Conservation (phyloP, 2,797 vertebrate genomes). For the Pangasius mekongensis region DNA sequence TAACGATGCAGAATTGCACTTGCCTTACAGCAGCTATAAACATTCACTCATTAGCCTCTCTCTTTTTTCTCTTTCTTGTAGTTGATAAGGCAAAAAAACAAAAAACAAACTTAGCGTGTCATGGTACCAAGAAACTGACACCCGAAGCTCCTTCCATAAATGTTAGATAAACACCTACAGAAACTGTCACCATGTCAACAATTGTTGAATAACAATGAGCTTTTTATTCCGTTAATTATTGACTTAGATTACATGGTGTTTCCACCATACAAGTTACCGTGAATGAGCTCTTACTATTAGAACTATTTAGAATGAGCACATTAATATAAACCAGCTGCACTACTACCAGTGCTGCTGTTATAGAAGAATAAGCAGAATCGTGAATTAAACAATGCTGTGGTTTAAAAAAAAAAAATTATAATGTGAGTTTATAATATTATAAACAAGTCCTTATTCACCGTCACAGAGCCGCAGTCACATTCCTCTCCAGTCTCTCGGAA, state of each 20-base stretch:
- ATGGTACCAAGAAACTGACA: neutral
- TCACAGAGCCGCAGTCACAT: slow-evolving; percentile 75
- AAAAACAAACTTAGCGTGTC: too few relatives aligned
- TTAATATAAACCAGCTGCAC: neutral
- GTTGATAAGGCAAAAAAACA: too few relatives aligned
- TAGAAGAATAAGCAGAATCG: neutral
- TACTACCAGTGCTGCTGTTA: neutral
- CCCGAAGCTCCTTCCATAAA: too few relatives aligned
- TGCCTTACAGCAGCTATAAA: too few relatives aligned
- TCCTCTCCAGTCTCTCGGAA: slow-evolving; percentile 75
- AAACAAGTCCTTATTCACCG: slow-evolving; percentile 62
- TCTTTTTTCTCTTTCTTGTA: too few relatives aligned
- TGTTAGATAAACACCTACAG: neutral
- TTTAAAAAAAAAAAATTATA: neutral
- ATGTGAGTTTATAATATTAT: neutral
- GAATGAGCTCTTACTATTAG: neutral
- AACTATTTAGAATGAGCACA: neutral
- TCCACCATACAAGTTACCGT: neutral
- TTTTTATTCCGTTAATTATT: neutral
- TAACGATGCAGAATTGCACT: too few relatives aligned
- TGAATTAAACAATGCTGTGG: neutral
- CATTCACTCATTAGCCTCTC: too few relatives aligned
- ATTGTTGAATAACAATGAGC: neutral
- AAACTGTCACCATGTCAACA: neutral
- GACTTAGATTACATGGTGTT: neutral